These are phyloP conservation scores for Pycnonotus jocosus DNA, from an alignment of 2,113 vertebrate species.

Conservation along the genomic window DNA sequence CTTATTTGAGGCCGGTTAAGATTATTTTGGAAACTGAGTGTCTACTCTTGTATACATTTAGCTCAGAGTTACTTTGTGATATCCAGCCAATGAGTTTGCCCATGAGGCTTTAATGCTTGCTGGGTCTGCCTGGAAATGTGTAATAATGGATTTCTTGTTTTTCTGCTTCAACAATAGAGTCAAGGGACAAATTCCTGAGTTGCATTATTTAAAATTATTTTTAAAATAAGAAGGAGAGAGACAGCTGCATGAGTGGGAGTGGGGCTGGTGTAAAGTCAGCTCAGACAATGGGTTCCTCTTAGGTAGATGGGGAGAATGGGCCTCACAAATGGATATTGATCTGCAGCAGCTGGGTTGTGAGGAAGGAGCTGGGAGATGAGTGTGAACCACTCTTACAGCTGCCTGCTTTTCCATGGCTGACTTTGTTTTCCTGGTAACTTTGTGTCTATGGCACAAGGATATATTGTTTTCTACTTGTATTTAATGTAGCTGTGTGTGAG, in stretches of 20 bases:
- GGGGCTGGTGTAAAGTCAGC: neutral
- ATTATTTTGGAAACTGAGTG: neutral
- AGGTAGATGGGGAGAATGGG: neutral
- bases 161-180: neutral
- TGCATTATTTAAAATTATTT: neutral
- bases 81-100: neutral
- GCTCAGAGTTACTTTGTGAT: neutral
- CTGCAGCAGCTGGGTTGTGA: conserved; percentile 20
- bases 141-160: conserved; percentile 18
- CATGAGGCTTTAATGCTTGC: neutral
- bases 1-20: neutral
- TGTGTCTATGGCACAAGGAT: neutral
- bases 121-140: neutral
- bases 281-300: conserved; percentile 41
- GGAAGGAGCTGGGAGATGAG: neutral
- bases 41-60: neutral
- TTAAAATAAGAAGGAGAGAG: neutral
- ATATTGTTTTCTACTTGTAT: neutral
- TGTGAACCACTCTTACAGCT: neutral
- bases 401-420: neutral
- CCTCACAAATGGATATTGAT: conserved; percentile 35
- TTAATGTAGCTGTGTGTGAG: neutral
- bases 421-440: neutral
- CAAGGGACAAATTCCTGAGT: conserved; percentile 13
- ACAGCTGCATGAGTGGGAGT: neutral